Conservation (phyloP, 1,140 invertebrate species). For the Leptopilina clavipes region DNA sequence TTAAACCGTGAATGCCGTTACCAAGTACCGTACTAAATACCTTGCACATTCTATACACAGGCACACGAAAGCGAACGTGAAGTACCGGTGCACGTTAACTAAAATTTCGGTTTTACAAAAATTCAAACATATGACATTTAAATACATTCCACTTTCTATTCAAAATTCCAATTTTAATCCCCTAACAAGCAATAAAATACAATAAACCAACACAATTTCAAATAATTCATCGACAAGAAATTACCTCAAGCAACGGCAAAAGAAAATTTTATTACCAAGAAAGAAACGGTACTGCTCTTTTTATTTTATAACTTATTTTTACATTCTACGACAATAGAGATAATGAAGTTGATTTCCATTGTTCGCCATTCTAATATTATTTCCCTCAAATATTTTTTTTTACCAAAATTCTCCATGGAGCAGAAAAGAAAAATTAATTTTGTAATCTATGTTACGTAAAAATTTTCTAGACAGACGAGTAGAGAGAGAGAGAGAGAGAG, state of each 20-base stretch:
- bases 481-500: too few species aligned
- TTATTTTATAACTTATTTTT: neutral
- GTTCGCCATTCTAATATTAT: neutral
- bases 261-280: too few species aligned
- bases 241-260: too few species aligned
- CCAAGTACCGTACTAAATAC: constrained; percentile 34
- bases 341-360: constrained; percentile 4
- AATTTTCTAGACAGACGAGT: neutral
- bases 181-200: neutral
- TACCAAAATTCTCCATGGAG: neutral
- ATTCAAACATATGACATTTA: neutral
- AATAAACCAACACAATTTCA: neutral
- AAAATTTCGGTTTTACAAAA: neutral
- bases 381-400: neutral
- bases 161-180: too few species aligned
- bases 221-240: too few species aligned
- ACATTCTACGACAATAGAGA: neutral
- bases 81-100: constrained; percentile 19
- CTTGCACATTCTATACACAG: constrained; percentile 22
- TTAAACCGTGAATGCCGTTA: constrained; percentile 34
- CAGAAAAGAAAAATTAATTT: neutral
- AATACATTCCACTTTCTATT: neutral
- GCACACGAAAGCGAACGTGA: constrained; percentile 29
- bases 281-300: neutral
- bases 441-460: constrained; percentile 1